Percentiles rank a stretch among this genome's conserved stretches.
Conservation (phyloP, 2,797 vertebrate species). For the Cossypha caffra region DNA sequence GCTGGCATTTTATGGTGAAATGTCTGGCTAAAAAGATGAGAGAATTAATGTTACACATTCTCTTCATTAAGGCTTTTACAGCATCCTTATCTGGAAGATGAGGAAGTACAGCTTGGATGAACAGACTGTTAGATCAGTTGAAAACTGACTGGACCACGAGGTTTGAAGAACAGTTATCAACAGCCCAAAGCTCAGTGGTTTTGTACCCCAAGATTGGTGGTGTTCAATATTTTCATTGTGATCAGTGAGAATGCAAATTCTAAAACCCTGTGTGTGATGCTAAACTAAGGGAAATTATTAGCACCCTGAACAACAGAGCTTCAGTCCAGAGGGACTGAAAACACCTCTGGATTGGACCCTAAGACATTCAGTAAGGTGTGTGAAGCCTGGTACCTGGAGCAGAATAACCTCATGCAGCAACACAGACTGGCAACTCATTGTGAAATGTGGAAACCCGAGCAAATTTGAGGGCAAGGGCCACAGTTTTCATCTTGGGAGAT, state of each 20-base stretch:
- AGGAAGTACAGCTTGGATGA: background rate
- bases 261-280: background rate
- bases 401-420: background rate
- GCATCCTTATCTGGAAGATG: background rate
- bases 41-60: background rate
- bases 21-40: background rate
- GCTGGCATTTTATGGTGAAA: background rate
- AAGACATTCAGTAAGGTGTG: background rate
- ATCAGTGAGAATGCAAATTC: background rate
- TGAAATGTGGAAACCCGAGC: background rate
- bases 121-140: background rate
- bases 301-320: background rate
- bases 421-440: background rate
- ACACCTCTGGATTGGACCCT: background rate
- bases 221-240: background rate
- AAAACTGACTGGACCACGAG: background rate
- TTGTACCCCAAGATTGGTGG: background rate
- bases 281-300: background rate
- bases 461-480: background rate
- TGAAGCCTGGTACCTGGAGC: background rate
- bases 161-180: background rate
- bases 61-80: background rate
- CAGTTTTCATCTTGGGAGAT: background rate
- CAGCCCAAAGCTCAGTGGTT: background rate
- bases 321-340: background rate